Evolutionary conservation across 2,888 invertebrate species (phyloP), one percentile per base, ranked within the genome.

Genomic region (Lochmaea crataegi): DNA sequence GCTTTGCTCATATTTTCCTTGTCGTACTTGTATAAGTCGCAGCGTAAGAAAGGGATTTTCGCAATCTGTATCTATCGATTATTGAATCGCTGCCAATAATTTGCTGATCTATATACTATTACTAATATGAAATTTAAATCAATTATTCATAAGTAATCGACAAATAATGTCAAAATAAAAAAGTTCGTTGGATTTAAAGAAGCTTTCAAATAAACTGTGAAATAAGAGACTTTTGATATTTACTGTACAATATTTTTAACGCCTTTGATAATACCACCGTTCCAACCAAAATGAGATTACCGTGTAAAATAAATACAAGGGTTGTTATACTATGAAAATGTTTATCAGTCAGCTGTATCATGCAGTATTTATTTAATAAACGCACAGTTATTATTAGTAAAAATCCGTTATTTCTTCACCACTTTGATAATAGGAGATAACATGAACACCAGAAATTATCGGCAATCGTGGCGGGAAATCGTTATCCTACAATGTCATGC

Each of bases 331-430:
- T 32, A n/a, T 58, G 12, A 26, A 58, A 58, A 32, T 11, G 14
- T 58, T 58, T 58, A 64, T 26, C 26, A 41, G 64, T 64, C 48
- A 22, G 48, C n/a, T 63, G 12, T 12, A 42, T 63, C 16, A 64
- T 26, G 14, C 10, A 63, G 14, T 64, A n/a, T 64, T 64, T 65
- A 32, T 53, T 65, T 5, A 65, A 32, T 51, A 51, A 51, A 65
- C 38, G 32, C 12, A 38, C 32, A 53, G 56, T 56, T 67, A 67
- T 58, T 67, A 57, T 67, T 67, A 58, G 58, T 65, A 57, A 58
- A 45, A 67, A 42, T 58, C 42, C 67, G 67, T 67, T 67, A 67
- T 67, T 67, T 67, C 45, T 58, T 67, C 58, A 58, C 67, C 58
- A 58, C 45, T 67, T 42, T 56, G 22, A 67, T 67, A 67, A 58